phyloP scores from a whole-genome alignment of 2,113 vertebrate species.

The Nesoenas mayeri region DNA sequence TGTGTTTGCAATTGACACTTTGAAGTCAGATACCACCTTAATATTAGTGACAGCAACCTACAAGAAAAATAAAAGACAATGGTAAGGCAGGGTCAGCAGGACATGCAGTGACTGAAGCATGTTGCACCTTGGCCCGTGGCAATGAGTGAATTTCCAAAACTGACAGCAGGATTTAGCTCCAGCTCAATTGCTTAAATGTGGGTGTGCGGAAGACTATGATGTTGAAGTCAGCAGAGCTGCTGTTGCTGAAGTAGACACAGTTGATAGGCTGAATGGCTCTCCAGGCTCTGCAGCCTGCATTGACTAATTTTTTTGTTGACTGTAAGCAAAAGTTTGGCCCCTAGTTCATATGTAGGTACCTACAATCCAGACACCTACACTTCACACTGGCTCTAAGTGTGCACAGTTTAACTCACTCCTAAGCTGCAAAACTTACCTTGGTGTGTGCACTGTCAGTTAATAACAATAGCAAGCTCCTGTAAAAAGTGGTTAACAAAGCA shows the following conservation, averaged over 20 bases:
- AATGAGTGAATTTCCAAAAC: not conserved
- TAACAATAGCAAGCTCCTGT: not conserved
- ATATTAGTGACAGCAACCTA: not conserved
- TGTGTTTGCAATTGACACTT: not conserved
- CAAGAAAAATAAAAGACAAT: not conserved
- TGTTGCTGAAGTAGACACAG: no score
- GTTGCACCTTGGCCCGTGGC: not conserved
- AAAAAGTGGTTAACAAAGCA: not conserved
- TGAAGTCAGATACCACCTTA: not conserved
- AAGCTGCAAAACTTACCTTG: not conserved
- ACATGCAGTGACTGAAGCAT: not conserved
- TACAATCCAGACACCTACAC: not conserved
- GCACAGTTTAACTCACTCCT: not conserved
- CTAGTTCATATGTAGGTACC: not conserved
- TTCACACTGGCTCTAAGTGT: not conserved
- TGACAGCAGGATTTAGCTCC: not conserved
- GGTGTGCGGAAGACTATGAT: not conserved
- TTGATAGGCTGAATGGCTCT: not conserved
- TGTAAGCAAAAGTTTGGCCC: not conserved
- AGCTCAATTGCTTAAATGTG: not conserved
- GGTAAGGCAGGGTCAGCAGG: not conserved
- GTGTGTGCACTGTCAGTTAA: accelerated
- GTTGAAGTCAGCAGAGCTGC: not conserved
- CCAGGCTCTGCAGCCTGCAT: not conserved
- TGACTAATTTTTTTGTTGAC: not conserved